phyloP scores from a whole-genome alignment of 2,888 invertebrate species.

The Pseudeuparius sepicola region DNA sequence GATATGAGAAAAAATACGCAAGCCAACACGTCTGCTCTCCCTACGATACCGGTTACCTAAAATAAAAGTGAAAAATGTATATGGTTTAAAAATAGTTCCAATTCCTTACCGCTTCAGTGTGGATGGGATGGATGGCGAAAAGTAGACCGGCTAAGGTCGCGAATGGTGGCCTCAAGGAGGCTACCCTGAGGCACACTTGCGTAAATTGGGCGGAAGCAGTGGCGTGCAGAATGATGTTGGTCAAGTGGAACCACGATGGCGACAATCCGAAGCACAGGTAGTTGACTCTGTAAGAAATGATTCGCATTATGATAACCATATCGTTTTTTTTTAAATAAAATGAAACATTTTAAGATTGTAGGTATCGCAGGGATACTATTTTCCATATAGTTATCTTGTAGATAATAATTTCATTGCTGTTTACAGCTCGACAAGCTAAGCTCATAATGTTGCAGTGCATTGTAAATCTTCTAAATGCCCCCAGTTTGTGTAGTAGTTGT shows the following conservation, averaged over 20 bases:
- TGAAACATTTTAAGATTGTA: no score
- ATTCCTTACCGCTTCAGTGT: constrained; percentile 78
- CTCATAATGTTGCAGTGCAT: no score
- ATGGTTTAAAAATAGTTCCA: not conserved
- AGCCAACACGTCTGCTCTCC: constrained; percentile 77
- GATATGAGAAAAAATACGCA: constrained; percentile 75
- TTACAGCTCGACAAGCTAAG: no score
- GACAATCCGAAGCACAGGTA: constrained; percentile 59
- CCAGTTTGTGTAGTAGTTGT: no score
- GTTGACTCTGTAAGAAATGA: constrained; percentile 53
- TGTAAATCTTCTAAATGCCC: no score
- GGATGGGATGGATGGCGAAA: constrained; percentile 80
- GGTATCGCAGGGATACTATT: no score
- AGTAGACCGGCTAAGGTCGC: constrained; percentile 63
- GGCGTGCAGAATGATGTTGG: constrained; percentile 68
- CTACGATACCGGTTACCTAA: constrained; percentile 81
- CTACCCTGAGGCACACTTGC: constrained; percentile 56
- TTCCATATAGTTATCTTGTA: no score
- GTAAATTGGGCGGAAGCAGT: constrained; percentile 64
- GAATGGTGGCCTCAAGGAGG: constrained; percentile 56
- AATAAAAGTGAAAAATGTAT: constrained; percentile 26
- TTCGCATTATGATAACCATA: no score
- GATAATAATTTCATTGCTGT: no score
- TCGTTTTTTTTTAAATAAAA: no score
- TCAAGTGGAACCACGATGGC: constrained; percentile 70